Percentiles rank a stretch among this genome's conserved stretches.
Conservation (phyloP, 2,888 invertebrate species). For the Troides aeacus region DNA sequence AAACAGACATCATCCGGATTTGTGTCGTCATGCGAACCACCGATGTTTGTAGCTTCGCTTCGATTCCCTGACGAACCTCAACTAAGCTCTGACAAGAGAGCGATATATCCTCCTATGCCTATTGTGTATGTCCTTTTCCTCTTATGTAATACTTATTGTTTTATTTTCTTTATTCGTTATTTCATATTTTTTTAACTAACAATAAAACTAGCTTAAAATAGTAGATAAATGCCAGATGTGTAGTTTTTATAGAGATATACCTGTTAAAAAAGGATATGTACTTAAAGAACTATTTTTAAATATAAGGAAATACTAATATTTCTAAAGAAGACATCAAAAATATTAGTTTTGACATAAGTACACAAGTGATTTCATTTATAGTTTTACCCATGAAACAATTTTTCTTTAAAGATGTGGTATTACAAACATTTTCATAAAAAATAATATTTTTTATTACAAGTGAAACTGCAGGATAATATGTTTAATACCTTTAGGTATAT, state of each 20-base stretch:
- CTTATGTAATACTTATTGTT: neutral
- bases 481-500: neutral
- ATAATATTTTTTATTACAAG: neutral
- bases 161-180: no score
- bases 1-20: constrained; percentile 80
- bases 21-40: constrained; percentile 73
- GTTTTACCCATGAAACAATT: no score
- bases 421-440: no score
- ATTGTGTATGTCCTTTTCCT: neutral
- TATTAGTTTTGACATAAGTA: no score
- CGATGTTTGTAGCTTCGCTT: constrained; percentile 34
- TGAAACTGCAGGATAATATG: neutral
- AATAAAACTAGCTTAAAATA: neutral
- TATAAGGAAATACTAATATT: no score
- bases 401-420: no score
- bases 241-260: no score
- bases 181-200: neutral
- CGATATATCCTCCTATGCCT: constrained; percentile 17
- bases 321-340: no score
- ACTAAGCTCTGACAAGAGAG: constrained; percentile 28
- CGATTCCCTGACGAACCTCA: constrained; percentile 37
- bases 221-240: no score
- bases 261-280: no score
- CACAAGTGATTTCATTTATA: no score
- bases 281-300: no score